Base-by-base conservation (phyloP, 2,888 invertebrate genomes). In the Perizoma flavofasciatum region DNA sequence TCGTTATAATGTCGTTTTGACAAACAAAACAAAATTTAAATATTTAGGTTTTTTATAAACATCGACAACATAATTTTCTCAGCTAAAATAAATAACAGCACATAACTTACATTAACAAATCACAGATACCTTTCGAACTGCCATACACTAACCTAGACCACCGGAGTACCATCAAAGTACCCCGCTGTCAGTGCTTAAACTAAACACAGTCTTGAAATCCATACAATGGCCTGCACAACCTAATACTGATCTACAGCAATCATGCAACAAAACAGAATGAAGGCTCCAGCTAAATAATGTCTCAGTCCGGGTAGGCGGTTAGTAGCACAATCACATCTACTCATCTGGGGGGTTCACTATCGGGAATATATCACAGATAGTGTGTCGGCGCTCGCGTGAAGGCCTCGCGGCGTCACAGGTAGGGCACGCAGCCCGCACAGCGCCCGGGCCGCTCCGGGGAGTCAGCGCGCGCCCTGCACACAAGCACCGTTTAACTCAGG, bases 401-500 rank as follows among this genome's bases (percentile, higher is more conserved):
- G 70, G 66, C 61, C 61, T 59, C 70, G 67, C 57, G 57, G 49
- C 69, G 78, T 89, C 89, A 90, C 88, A 90, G 86, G 85, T 89
- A 89, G 82, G 89, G 90, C 88, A 89, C 75, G 83, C 89, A 90
- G 77, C 85, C 88, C 67, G 79, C 84, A 80, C 89, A 89, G 73
- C 89, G 89, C 80, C 86, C 79, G 73, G 73, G 75, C 61, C 85
- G 86, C 83, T 87, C 85, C 72, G 89, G 89, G 77, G 89, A 87
- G 66, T 80, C 89, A 63, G 87, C 89, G 75, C 85, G 85, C 81
- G 88, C 88, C 90, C 90, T 89, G 90, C 79, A 89, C 89, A 90
- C 85, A 89, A 86, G 86, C 89, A 89, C 81, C 78, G 79, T 79
- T 85, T 86, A 83, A 73, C 93, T 94, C 94, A 94, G 83, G 92